Evolutionary conservation across 2,113 vertebrate genomes (phyloP), one percentile per base, ranked within the genome.

Genomic region (Tragelaphus strepsiceros): DNA sequence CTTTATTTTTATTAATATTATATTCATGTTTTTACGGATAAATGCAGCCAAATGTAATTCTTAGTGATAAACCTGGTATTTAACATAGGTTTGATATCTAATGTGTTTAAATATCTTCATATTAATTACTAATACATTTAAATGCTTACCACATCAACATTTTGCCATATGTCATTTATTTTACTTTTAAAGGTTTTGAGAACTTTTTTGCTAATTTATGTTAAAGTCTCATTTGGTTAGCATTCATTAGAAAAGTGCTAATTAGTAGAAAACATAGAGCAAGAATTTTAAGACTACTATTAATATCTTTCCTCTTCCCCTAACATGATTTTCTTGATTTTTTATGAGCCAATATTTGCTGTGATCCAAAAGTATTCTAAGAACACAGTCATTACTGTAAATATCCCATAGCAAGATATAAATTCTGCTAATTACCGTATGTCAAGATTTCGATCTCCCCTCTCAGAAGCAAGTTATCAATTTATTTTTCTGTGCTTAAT

Each of bases 161-260:
- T 97, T 94, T 94, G n/a, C 71, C 83, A 94, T 91, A 91, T 94
- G 62, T 96, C 62, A 93, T 83, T 98, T 94, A 88, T 91, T 96
- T 97, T 32, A 78, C 53, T 96, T 80, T 89, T 62, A 35, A 5
- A 83, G 39, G 6, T 88, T 93, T 93, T 53, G 84, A 89, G 62
- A 87, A 91, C 9, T 53, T 90, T 30, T 94, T 77, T 46, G 49
- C 32, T 84, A 96, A 54, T 91, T 85, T 59, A 67, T 89, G 61
- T 92, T 53, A 43, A 97, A 96, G 53, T 93, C 80, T 95, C 35
- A 88, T 95, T 96, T 83, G 92, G 46, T 96, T 91, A 92, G 11
- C 58, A 94, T 43, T 53, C 86, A 94, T 96, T 95, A 94, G 19
- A 95, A 92, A 93, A 98, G 89, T 97, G 96, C 19, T 98, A 98